These are phyloP conservation scores for Muschampia plurimacula DNA, from an alignment of 2,888 invertebrate genomes.

Conservation along the genomic window DNA sequence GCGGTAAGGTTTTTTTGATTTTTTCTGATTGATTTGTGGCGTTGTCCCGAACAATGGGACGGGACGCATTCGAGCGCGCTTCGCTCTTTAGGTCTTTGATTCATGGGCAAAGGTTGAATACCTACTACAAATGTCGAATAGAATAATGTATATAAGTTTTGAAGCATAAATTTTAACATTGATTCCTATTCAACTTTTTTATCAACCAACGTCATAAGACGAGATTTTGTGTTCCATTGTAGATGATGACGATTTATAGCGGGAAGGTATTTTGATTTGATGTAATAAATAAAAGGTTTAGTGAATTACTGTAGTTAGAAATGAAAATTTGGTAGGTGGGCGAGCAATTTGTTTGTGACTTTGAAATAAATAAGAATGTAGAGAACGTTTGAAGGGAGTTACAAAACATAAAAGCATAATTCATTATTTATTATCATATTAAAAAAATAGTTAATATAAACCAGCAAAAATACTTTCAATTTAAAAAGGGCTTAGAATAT, in stretches of 20 bases:
- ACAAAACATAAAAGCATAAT: too few relatives aligned
- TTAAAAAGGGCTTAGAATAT: too few relatives aligned
- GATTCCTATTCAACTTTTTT: constrained; percentile 35
- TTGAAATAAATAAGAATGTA: too few relatives aligned
- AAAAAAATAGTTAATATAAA: too few relatives aligned
- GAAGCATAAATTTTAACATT: constrained; percentile 35
- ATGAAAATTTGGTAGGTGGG: not conserved
- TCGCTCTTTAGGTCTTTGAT: constrained; percentile 49
- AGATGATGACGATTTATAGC: constrained; percentile 19
- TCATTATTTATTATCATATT: too few relatives aligned
- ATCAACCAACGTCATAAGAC: constrained; percentile 27
- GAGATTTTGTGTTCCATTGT: constrained; percentile 20
- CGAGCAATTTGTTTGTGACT: not conserved
- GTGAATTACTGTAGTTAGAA: not conserved
- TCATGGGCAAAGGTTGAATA: constrained; percentile 48
- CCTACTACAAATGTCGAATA: constrained; percentile 36
- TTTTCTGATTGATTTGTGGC: constrained; percentile 77
- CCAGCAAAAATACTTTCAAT: too few relatives aligned
- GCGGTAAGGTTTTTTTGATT: constrained; percentile 55
- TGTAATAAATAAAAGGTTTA: constrained; percentile 11
- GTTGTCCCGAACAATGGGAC: constrained; percentile 53
- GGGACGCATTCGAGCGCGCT: constrained; percentile 43
- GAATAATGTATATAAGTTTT: constrained; percentile 41
- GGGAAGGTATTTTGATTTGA: constrained; percentile 24
- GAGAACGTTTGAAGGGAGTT: too few relatives aligned